Percentiles rank a stretch among this genome's conserved stretches.
These are phyloP conservation scores for Halcyon chelicuti DNA, from an alignment of 2,797 vertebrate species.

Conservation along the genomic window DNA sequence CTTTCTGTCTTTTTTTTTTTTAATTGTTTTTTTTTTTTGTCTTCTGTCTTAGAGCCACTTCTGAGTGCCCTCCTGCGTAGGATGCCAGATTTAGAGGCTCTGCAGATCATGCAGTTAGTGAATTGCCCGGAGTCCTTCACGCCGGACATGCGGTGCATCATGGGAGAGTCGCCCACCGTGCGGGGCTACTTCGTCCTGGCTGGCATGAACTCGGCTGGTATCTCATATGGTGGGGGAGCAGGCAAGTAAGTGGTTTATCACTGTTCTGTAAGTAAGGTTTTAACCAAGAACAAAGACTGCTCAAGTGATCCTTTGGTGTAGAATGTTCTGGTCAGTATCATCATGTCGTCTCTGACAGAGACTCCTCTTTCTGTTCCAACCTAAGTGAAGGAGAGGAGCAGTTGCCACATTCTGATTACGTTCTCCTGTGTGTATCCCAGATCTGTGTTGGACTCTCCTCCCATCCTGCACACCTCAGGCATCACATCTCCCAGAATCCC, in stretches of 20 bases:
- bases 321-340: neutral
- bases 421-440: neutral
- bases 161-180: conserved; percentile 90
- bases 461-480: neutral
- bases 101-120: conserved; percentile 94
- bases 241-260: conserved; percentile 86
- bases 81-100: conserved; percentile 88
- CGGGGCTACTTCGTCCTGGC: conserved; percentile 92
- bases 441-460: neutral
- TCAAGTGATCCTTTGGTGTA: neutral
- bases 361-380: neutral
- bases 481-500: neutral
- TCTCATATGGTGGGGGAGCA: conserved; percentile 92
- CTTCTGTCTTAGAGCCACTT: conserved; percentile 86
- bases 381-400: neutral
- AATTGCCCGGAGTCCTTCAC: conserved; percentile 98
- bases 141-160: conserved; percentile 95
- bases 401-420: neutral
- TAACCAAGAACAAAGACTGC: neutral
- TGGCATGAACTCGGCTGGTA: conserved; percentile 96
- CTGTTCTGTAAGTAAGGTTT: neutral
- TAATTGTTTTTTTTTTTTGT: neutral
- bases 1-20: neutral
- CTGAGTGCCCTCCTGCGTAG: conserved; percentile 89
- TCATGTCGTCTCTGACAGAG: neutral